Base-by-base conservation (phyloP, 1,140 invertebrate genomes). In the Scaptodrosophila lebanonensis region DNA sequence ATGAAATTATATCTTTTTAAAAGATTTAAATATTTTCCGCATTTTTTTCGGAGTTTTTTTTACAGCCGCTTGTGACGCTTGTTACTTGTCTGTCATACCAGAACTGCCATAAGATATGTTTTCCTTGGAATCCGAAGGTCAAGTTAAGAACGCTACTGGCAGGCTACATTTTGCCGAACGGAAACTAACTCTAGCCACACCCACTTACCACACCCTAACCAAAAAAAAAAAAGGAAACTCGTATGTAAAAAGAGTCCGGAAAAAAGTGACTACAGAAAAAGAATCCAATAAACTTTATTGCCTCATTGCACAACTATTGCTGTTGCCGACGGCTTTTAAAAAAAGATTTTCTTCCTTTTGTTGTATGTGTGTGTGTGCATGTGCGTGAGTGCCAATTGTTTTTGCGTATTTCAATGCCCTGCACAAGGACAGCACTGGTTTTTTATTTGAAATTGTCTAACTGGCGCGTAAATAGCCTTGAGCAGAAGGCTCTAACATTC, bases 251-350 rank as follows among this genome's bases (percentile, higher is more conserved):
- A n/a, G n/a, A n/a, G n/a, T n/a, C n/a, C n/a, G n/a, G n/a, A 42
- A 7, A 32, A 45, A 45, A 27, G n/a, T 12, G 30, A 22, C 12
- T 13, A 22, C 30, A 44, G 12, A 51, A 32, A 43, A n/a, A 25
- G 39, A 63, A 63, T 58, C 32, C 61, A 64, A 64, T 64, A 64
- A 64, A 63, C 22, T 58, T 63, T 50, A 63, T 63, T 63, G 60
- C 53, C 60, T 58, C 53, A 45, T 63, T 63, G 60, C 48, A 64
- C 40, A 51, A 53, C 61, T 60, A 60, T 60, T 33, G 42, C 12
- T 33, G 42, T 61, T 53, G 42, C 33, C 38, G 27, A 15, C 22
- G 35, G 29, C 49, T 40, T 40, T 40, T 39, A 51, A 42, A 3
- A 7, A 32, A 43, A 38, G 32, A 44, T 59, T 56, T 56, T 30